Evolutionary conservation across 2,113 vertebrate genomes (phyloP).

Genomic region (Tetrax tetrax): DNA sequence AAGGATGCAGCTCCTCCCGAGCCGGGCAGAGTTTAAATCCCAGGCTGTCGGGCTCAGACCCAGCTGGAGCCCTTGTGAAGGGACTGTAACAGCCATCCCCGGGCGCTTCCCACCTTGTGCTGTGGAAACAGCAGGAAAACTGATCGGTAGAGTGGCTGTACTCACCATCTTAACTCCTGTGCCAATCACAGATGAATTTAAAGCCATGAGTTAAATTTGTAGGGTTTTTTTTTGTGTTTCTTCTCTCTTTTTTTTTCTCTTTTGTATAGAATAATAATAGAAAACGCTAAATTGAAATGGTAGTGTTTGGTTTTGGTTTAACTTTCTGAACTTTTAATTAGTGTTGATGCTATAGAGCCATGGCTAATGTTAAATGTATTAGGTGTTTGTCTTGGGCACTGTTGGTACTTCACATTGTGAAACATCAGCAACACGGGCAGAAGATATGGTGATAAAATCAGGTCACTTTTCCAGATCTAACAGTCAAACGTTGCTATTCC

Average conservation of each 20-base stretch:
- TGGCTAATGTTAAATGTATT: background rate
- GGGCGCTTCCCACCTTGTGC: background rate
- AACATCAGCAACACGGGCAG: background rate
- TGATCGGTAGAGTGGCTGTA: accelerated
- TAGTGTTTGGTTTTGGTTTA: background rate
- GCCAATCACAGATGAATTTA: background rate
- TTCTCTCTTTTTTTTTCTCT: background rate
- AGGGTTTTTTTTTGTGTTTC: background rate
- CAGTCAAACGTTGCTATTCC: background rate
- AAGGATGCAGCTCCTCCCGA: background rate
- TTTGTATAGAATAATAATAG: background rate
- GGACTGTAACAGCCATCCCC: accelerated
- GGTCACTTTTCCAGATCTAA: background rate
- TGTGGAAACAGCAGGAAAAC: background rate
- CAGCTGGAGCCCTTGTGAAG: background rate
- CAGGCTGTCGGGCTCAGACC: background rate
- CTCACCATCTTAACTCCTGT: background rate
- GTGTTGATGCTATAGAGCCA: background rate
- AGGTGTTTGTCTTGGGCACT: background rate
- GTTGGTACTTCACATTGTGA: background rate
- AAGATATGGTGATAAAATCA: background rate
- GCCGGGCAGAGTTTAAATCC: background rate
- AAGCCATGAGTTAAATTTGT: background rate
- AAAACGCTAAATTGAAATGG: background rate
- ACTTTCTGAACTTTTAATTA: background rate